Conservation (phyloP, 1,140 invertebrate genomes). For the Cotesia vestalis region DNA sequence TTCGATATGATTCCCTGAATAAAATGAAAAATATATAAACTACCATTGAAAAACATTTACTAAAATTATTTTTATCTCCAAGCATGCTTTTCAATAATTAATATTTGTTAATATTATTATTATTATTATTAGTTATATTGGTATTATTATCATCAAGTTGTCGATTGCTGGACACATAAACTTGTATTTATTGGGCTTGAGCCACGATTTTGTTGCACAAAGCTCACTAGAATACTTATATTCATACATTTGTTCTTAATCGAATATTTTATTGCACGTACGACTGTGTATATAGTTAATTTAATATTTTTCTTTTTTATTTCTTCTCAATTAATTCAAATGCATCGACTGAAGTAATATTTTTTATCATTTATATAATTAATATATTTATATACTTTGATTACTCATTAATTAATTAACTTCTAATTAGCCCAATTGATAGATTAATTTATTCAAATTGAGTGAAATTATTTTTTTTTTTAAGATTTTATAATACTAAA, state of each 20-base stretch:
- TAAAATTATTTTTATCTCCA: neutral
- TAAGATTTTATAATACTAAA: neutral
- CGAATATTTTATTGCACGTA: constrained; percentile 50
- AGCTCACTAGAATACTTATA: constrained; percentile 11
- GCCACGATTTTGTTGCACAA: neutral
- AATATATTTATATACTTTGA: neutral
- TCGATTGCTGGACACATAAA: neutral
- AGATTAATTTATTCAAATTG: neutral
- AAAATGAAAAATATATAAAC: too few species aligned
- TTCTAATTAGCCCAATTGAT: constrained; percentile 14
- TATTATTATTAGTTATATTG: constrained; percentile 15
- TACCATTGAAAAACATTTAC: too few species aligned
- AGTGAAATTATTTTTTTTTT: constrained; percentile 14
- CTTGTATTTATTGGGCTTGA: constrained; percentile 9
- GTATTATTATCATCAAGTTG: neutral
- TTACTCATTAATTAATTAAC: neutral
- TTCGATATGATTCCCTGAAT: too few species aligned
- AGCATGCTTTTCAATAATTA: constrained; percentile 18
- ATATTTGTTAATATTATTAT: neutral
- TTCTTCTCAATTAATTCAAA: constrained; percentile 18
- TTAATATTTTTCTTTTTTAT: constrained; percentile 3
- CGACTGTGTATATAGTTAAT: constrained; percentile 40
- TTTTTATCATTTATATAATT: neutral
- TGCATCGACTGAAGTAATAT: constrained; percentile 22
- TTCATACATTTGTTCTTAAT: constrained; percentile 10